A percentile compares a stretch with the other conserved stretches of the same genome.
Evolutionary conservation across 2,113 vertebrate genomes (phyloP).

Genomic region (Delphinus delphis): DNA sequence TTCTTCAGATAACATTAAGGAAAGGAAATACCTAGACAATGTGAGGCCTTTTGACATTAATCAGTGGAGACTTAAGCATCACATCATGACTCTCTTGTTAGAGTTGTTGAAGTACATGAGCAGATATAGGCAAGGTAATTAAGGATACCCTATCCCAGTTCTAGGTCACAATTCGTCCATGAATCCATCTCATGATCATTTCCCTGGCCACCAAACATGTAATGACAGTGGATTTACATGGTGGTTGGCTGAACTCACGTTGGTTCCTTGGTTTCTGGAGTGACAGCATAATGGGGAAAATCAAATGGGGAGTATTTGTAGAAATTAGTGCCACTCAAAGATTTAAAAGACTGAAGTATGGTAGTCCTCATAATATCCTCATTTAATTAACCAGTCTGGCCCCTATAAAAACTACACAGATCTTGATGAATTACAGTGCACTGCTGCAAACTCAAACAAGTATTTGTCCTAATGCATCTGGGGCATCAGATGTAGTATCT

Average conservation of each 20-base stretch:
- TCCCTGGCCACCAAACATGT: background rate
- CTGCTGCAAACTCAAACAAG: background rate
- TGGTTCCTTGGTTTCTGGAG: background rate
- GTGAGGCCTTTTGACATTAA: background rate
- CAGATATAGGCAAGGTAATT: background rate
- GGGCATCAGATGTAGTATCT: background rate
- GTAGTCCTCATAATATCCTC: background rate
- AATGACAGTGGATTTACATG: background rate
- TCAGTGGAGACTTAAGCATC: background rate
- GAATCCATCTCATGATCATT: background rate
- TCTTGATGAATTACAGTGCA: background rate
- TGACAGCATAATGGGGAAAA: background rate
- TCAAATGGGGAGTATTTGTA: background rate
- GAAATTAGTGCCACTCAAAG: background rate
- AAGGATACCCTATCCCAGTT: background rate
- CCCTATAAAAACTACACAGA: background rate
- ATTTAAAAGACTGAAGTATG: background rate
- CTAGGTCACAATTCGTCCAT: background rate
- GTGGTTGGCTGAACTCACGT: background rate
- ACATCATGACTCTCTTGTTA: background rate
- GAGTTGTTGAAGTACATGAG: background rate
- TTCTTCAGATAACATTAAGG: background rate
- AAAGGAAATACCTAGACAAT: background rate
- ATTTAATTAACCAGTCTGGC: background rate
- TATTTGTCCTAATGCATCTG: background rate